These are phyloP conservation scores for Selene dorsalis DNA, from an alignment of 2,797 vertebrate genomes.

Conservation along the genomic window DNA sequence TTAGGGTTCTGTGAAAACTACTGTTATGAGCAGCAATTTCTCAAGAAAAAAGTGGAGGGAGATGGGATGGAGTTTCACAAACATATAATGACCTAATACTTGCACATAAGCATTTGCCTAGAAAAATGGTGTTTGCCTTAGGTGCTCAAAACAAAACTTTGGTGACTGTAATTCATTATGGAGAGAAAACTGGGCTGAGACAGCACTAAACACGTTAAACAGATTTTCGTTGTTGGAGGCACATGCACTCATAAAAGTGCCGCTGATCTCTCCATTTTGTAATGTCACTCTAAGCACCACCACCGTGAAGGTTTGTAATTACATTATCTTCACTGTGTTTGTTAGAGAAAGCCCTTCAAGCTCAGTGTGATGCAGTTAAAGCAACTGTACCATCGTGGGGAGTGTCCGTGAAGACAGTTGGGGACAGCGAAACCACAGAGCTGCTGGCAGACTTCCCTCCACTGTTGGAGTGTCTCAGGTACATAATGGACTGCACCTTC, in stretches of 20 bases:
- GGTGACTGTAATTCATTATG: slow-evolving; percentile 38
- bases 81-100: slow-evolving; percentile 26
- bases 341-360: slow-evolving; percentile 1
- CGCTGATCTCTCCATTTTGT: slow-evolving; percentile 20
- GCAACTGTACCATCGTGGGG: slow-evolving; percentile 84
- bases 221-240: not conserved
- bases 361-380: not conserved
- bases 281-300: slow-evolving; percentile 5
- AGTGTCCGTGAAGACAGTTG: slow-evolving; percentile 86
- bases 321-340: slow-evolving; percentile 16
- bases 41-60: slow-evolving; percentile 1
- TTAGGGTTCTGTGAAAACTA: not conserved
- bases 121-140: slow-evolving; percentile 44
- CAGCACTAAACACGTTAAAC: slow-evolving; percentile 14
- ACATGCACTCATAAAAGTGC: slow-evolving; percentile 12
- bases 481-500: slow-evolving; percentile 94
- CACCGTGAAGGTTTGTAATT: slow-evolving; percentile 12
- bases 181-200: slow-evolving; percentile 13
- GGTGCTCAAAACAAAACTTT: slow-evolving; percentile 43
- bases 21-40: slow-evolving; percentile 9
- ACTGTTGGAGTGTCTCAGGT: slow-evolving; percentile 90
- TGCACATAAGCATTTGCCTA: slow-evolving; percentile 22
- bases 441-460: slow-evolving; percentile 87
- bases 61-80: slow-evolving; percentile 15
- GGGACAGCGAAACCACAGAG: slow-evolving; percentile 87